Evolutionary conservation across 2,888 invertebrate species (phyloP).

Genomic region (Deilephila porcellus): DNA sequence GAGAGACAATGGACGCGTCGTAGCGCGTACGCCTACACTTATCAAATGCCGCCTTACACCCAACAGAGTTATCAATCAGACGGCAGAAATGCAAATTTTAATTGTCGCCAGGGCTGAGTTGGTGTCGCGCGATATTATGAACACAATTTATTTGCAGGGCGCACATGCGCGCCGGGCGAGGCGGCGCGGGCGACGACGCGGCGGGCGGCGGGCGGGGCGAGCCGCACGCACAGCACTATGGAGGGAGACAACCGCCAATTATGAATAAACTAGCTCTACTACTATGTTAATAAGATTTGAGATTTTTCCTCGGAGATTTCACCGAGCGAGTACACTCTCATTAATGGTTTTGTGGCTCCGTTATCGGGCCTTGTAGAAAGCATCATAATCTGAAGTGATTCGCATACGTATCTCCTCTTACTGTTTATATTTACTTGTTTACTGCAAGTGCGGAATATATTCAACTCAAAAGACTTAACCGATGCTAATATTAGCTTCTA

Average conservation of each 20-base stretch:
- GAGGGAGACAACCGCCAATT: slow-evolving; percentile 78
- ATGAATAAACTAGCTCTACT: slow-evolving; percentile 82
- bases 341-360: slow-evolving; percentile 77
- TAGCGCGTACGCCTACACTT: slow-evolving; percentile 50
- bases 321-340: slow-evolving; percentile 70
- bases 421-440: slow-evolving; percentile 32
- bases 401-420: slow-evolving; percentile 40
- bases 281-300: slow-evolving; percentile 80
- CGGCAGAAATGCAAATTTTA: slow-evolving; percentile 80
- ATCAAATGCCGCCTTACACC: slow-evolving; percentile 67
- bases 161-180: slow-evolving; percentile 60
- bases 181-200: slow-evolving; percentile 35
- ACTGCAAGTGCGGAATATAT: slow-evolving; percentile 18
- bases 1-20: slow-evolving; percentile 23
- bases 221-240: slow-evolving; percentile 60
- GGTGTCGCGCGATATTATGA: slow-evolving; percentile 71
- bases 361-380: slow-evolving; percentile 72
- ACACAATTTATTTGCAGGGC: slow-evolving; percentile 71
- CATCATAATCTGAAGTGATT: slow-evolving; percentile 52
- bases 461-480: slow-evolving; percentile 11
- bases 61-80: slow-evolving; percentile 80
- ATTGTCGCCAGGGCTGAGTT: slow-evolving; percentile 67
- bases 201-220: slow-evolving; percentile 56
- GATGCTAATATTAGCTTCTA: slow-evolving; percentile 14
- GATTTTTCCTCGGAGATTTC: slow-evolving; percentile 82